A percentile compares a stretch with the other conserved stretches of the same genome.
phyloP scores from a whole-genome alignment of 2,888 invertebrate species.

The Amiota minor region DNA sequence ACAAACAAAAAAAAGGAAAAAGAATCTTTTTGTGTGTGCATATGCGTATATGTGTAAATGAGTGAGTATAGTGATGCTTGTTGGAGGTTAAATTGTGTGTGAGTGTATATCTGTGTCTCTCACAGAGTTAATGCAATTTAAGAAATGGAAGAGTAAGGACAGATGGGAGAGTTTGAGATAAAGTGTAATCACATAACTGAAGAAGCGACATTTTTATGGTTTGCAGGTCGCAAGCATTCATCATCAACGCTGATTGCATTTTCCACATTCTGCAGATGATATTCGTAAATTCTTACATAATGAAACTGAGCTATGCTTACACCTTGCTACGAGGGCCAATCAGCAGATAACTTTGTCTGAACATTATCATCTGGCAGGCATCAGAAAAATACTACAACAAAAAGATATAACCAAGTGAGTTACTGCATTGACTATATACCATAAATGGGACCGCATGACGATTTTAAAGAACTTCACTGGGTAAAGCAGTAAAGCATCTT shows the following conservation, averaged over 20 bases:
- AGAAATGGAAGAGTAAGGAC: too few relatives aligned
- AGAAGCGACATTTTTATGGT: neutral
- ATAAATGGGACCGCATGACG: too few relatives aligned
- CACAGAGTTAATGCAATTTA: too few relatives aligned
- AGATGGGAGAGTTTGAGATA: neutral
- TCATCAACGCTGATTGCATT: conserved; percentile 24
- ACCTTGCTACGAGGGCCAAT: too few relatives aligned
- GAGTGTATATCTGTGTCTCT: too few relatives aligned
- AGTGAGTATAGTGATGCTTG: neutral
- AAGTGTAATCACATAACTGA: neutral
- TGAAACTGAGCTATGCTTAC: conserved; percentile 1
- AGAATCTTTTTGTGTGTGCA: neutral
- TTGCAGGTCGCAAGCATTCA: conserved; percentile 17
- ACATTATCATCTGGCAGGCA: too few relatives aligned
- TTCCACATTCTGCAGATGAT: conserved; percentile 2
- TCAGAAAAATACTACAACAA: too few relatives aligned
- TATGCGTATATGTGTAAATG: neutral
- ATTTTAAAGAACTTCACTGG: too few relatives aligned
- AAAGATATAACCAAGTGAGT: too few relatives aligned
- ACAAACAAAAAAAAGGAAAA: neutral
- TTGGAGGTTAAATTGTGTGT: neutral
- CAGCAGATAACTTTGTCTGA: too few relatives aligned
- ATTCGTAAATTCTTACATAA: neutral
- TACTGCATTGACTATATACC: too few relatives aligned
- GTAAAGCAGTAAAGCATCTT: too few relatives aligned